Evolutionary conservation across 2,888 invertebrate species (phyloP).

Genomic region (Norana najaformis): DNA sequence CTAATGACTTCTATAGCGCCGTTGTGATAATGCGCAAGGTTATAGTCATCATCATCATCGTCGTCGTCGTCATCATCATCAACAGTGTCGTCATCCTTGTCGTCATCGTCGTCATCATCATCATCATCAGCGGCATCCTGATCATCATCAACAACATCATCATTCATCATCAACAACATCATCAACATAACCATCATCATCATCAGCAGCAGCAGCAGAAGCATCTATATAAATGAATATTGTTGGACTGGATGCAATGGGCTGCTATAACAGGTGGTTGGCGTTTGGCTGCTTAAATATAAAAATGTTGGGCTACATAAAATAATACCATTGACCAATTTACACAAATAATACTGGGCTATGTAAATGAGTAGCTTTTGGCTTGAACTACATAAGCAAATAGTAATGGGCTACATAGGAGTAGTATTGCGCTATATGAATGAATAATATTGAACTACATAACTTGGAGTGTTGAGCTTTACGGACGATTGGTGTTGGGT

Average conservation of each 20-base stretch:
- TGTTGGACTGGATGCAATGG: no score
- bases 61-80: slow-evolving; percentile 30
- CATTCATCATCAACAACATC: not conserved
- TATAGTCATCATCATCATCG: slow-evolving; percentile 33
- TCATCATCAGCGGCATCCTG: slow-evolving; percentile 33
- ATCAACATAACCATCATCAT: no score
- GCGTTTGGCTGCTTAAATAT: no score
- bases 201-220: no score
- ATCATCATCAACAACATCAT: slow-evolving; percentile 31
- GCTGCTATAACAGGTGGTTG: no score
- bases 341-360: no score
- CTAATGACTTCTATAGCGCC: not conserved
- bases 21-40: slow-evolving; percentile 29
- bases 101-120: slow-evolving; percentile 30
- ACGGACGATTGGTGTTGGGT: not conserved
- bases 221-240: no score
- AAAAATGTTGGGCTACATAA: no score
- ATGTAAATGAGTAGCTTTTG: no score
- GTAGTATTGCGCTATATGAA: not conserved
- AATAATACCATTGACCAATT: no score
- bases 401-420: no score
- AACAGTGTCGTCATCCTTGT: slow-evolving; percentile 31
- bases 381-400: no score
- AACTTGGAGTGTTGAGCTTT: not conserved
- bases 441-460: not conserved